Evolutionary conservation across 2,113 vertebrate genomes (phyloP).

Genomic region (Silurus glanis): DNA sequence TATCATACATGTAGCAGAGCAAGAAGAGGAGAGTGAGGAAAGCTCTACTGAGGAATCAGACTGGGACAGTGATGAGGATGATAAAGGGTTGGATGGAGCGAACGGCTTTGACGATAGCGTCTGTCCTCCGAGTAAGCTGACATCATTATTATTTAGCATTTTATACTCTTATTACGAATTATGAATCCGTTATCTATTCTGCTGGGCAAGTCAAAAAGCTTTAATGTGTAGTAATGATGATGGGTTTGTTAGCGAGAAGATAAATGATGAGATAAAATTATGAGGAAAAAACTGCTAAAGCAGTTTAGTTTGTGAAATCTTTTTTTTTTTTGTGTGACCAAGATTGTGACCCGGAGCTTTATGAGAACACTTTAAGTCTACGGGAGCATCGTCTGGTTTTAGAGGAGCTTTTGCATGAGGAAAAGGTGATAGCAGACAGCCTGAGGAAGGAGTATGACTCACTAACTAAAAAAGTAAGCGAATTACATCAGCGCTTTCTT

Average conservation of each 20-base stretch:
- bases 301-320: too few species aligned
- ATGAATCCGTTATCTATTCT: neutral
- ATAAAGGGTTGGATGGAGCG: conserved; percentile 69
- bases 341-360: conserved; percentile 81
- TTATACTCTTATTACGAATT: neutral
- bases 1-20: conserved; percentile 64
- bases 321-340: conserved; percentile 39
- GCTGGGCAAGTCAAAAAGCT: neutral
- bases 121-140: conserved; percentile 79
- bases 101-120: conserved; percentile 70
- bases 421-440: conserved; percentile 75
- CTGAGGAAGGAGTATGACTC: conserved; percentile 79
- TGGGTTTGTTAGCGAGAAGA: neutral
- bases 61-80: conserved; percentile 71
- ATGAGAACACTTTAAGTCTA: conserved; percentile 78
- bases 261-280: neutral
- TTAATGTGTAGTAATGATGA: neutral
- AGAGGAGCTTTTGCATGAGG: conserved; percentile 78
- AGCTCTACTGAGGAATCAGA: conserved; percentile 76
- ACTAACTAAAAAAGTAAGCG: conserved; percentile 78
- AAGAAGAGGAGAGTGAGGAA: conserved; percentile 76
- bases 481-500: neutral
- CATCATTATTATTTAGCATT: neutral
- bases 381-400: conserved; percentile 78
- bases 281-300: too few species aligned